A percentile compares a stretch with the other conserved stretches of the same genome.
Conservation (phyloP, 2,888 invertebrate species). For the Timema cristinae region DNA sequence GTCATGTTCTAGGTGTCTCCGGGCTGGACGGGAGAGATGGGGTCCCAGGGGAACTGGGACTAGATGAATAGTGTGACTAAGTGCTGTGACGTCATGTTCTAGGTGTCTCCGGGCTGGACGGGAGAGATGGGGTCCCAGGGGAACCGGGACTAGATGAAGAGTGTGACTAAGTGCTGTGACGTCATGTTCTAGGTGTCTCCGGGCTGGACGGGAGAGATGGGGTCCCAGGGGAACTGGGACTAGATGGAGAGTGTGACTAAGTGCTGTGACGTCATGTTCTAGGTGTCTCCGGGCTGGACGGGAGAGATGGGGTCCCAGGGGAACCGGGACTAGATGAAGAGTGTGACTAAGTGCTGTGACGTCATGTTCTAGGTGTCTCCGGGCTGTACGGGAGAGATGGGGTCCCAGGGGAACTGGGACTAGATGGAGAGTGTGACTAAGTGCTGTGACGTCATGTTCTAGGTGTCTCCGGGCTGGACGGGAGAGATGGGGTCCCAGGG, state of each 20-base stretch:
- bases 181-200: constrained; percentile 40
- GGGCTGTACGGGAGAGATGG: constrained; percentile 85
- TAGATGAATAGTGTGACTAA: constrained; percentile 53
- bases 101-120: constrained; percentile 66
- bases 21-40: constrained; percentile 86
- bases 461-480: constrained; percentile 66
- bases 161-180: too few relatives aligned
- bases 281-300: constrained; percentile 66
- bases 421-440: constrained; percentile 57
- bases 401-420: constrained; percentile 84
- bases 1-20: constrained; percentile 40
- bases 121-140: constrained; percentile 84
- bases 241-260: constrained; percentile 57
- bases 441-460: background rate
- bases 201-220: constrained; percentile 86
- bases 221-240: constrained; percentile 84
- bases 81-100: background rate
- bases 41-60: constrained; percentile 84
- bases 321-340: constrained; percentile 77
- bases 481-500: constrained; percentile 84
- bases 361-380: constrained; percentile 40
- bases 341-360: too few relatives aligned
- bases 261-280: background rate
- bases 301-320: constrained; percentile 84
- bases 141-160: constrained; percentile 77